Percentiles rank a stretch among this genome's conserved stretches.
Conservation (phyloP, 2,888 invertebrate species). For the Caenorhabditis wallacei region DNA sequence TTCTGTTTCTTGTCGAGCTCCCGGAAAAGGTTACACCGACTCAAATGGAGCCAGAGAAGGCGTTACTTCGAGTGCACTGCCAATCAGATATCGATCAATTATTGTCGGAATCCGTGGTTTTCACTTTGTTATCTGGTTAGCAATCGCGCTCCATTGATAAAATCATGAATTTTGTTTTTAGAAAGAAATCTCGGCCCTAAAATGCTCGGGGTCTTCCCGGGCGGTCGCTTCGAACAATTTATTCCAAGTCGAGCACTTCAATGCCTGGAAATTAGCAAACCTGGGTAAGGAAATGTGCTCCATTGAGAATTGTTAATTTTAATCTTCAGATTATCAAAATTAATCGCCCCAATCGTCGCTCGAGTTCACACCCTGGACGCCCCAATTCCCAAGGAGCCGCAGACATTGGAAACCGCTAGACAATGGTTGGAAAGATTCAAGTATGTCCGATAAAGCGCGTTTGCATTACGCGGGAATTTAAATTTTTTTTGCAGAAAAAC, state of each 20-base stretch:
- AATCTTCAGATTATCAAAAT: constrained; percentile 85
- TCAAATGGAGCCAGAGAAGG: constrained; percentile 67
- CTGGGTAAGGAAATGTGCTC: constrained; percentile 84
- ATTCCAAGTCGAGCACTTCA: constrained; percentile 90
- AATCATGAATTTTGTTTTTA: constrained; percentile 18
- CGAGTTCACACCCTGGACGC: constrained; percentile 92
- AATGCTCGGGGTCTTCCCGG: constrained; percentile 95
- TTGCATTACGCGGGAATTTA: background rate
- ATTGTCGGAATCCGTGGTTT: constrained; percentile 95
- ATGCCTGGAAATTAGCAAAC: constrained; percentile 90
- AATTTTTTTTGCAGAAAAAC: constrained; percentile 66
- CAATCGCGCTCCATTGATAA: background rate
- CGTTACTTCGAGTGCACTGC: constrained; percentile 85
- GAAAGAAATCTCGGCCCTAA: constrained; percentile 91
- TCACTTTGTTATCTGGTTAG: constrained; percentile 91
- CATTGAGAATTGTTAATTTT: background rate
- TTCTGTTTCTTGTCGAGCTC: constrained; percentile 93
- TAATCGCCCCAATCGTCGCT: constrained; percentile 94
- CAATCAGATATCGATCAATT: constrained; percentile 89
- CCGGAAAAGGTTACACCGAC: constrained; percentile 44
- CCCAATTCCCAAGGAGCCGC: constrained; percentile 94
- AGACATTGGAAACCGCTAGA: constrained; percentile 94
- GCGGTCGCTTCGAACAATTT: constrained; percentile 87
- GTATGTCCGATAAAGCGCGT: background rate
- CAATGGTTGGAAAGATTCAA: constrained; percentile 72